A percentile compares a stretch with the other conserved stretches of the same genome.
Conservation (phyloP, 2,113 vertebrate genomes). For the Piprites chloris region DNA sequence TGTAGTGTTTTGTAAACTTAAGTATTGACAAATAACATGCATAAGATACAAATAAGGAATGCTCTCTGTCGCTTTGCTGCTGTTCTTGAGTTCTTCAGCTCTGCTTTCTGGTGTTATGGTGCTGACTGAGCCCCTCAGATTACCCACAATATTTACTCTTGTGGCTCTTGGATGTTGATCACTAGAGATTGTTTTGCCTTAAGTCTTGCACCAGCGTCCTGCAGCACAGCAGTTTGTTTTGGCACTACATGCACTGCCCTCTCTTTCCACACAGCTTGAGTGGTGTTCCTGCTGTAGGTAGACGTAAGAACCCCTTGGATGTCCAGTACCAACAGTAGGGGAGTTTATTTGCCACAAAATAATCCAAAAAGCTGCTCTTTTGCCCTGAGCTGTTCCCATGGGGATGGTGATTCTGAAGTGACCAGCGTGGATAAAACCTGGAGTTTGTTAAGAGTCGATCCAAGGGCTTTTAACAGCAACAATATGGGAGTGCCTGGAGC, state of each 20-base stretch:
- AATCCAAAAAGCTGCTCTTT: neutral
- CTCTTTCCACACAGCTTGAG: neutral
- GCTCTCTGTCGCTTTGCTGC: neutral
- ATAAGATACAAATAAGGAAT: neutral
- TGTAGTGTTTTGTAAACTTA: neutral
- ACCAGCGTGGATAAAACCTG: neutral
- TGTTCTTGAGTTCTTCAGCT: neutral
- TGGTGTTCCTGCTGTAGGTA: neutral
- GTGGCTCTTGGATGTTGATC: neutral
- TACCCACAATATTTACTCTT: neutral
- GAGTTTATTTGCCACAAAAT: neutral
- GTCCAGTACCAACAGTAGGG: neutral
- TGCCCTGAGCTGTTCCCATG: neutral
- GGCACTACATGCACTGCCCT: neutral
- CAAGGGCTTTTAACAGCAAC: neutral
- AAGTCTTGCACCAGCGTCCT: neutral
- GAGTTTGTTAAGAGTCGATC: neutral
- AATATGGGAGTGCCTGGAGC: neutral
- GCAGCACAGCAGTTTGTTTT: neutral
- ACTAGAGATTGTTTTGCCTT: neutral
- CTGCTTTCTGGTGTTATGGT: neutral
- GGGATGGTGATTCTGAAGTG: neutral
- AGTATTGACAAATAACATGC: neutral
- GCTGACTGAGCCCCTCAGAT: neutral
- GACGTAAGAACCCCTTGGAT: neutral